These are phyloP conservation scores for Sardina pilchardus DNA, from an alignment of 2,113 vertebrate species.

Conservation along the genomic window DNA sequence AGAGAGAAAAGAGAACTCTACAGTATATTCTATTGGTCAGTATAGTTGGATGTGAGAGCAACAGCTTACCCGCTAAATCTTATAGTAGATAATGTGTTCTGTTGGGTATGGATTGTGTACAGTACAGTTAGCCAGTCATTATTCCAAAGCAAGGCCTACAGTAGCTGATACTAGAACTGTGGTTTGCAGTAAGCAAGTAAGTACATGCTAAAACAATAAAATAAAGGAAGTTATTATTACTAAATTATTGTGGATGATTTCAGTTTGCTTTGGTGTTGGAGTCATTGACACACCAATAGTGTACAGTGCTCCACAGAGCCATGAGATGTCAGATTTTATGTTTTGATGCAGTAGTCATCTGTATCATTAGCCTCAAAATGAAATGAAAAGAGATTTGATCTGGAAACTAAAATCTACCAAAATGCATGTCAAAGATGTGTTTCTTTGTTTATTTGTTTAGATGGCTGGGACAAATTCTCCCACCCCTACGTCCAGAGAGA, in stretches of 20 bases:
- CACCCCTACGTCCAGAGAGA: conserved; percentile 69
- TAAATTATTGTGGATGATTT: not conserved
- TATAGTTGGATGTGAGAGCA: not conserved
- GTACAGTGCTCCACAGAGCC: not conserved
- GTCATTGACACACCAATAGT: not conserved
- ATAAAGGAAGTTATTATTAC: not conserved
- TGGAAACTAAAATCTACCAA: not conserved
- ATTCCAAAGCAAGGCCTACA: not conserved
- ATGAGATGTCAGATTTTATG: not conserved
- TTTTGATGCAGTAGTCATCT: not conserved
- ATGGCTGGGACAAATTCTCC: conserved; percentile 76
- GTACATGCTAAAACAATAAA: not conserved
- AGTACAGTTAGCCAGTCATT: not conserved
- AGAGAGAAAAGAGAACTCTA: not conserved
- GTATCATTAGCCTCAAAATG: not conserved
- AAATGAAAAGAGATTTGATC: not conserved
- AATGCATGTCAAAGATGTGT: conserved; percentile 18
- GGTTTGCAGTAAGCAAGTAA: not conserved
- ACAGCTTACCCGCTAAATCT: not conserved
- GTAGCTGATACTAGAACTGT: not conserved
- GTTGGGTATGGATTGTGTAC: not conserved
- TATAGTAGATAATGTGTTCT: not conserved
- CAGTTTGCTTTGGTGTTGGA: not conserved
- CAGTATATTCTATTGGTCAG: not conserved
- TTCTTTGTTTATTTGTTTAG: conserved; percentile 45